These are phyloP conservation scores for Drosophila virilis DNA, from an alignment of 1,140 invertebrate species.

Conservation along the genomic window DNA sequence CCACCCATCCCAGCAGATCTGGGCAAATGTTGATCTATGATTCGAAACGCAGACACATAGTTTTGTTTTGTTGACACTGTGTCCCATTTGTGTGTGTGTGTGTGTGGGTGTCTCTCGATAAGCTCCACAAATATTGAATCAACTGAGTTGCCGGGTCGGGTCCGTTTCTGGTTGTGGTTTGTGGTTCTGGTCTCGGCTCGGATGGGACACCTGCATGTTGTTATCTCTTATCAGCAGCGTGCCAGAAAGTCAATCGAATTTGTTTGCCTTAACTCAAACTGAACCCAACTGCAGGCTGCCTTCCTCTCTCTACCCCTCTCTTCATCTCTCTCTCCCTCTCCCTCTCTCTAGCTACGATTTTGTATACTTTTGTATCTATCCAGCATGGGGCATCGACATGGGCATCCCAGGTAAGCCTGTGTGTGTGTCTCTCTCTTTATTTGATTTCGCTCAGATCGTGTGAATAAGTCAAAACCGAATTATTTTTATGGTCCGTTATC, in stretches of 20 bases:
- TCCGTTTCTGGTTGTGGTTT: neutral
- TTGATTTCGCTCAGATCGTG: conserved; percentile 71
- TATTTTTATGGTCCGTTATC: conserved; percentile 65
- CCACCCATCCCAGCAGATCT: conserved; percentile 8
- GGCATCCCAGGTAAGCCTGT: conserved; percentile 45
- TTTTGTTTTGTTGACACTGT: conserved; percentile 24
- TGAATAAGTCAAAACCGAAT: conserved; percentile 54
- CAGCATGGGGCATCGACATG: conserved; percentile 32
- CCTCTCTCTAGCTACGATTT: conserved; percentile 5
- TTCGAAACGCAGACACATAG: conserved; percentile 23
- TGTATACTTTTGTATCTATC: conserved; percentile 16
- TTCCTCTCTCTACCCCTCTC: neutral
- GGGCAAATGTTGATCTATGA: conserved; percentile 48
- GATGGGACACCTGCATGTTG: conserved; percentile 55
- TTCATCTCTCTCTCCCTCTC: no score
- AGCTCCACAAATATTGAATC: conserved; percentile 64
- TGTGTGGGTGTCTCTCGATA: conserved; percentile 64
- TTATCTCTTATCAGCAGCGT: conserved; percentile 40
- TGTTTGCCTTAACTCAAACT: conserved; percentile 40
- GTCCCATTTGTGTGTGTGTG: conserved; percentile 16
- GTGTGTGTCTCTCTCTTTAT: conserved; percentile 57
- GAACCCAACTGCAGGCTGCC: conserved; percentile 18
- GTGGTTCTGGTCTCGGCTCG: conserved; percentile 5
- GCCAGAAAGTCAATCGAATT: conserved; percentile 61
- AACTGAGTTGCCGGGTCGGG: conserved; percentile 35